Evolutionary conservation across 2,113 vertebrate species (phyloP), one percentile per base, ranked within the genome.

Genomic region (Eupsittula cactorum): DNA sequence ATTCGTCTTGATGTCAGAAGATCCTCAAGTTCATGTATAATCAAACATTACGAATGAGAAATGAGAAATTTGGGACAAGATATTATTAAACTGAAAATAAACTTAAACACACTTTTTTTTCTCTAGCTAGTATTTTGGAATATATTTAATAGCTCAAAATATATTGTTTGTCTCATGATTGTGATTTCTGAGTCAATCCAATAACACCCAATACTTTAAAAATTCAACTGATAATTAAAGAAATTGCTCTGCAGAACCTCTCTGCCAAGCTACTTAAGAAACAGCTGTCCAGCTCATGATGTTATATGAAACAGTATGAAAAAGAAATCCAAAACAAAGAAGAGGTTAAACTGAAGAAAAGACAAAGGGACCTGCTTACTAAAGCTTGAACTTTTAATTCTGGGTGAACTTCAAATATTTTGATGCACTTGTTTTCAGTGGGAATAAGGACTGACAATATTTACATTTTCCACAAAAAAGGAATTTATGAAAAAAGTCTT

Each of bases 81-180:
- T 52, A 46, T 13, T 50, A 9, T 55, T 69, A 69, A 82, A 53
- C 5, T 14, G 10, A 67, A 94, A 86, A 47, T 23, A 39, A 68
- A 27, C 2, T 35, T 49, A 13, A 64, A 71, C 44, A 1, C 0
- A 5, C 6, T 4, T 19, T 12, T 24, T 15, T 4, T 2, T 1
- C 5, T 17, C 9, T 14, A n/a, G 11, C 4, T 64, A 71, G 13
- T 46, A n/a, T 46, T 82, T 92, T 70, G 49, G 41, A 91, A 73
- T 42, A 27, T 11, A 53, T 78, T 71, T 64, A 55, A 25, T 69
- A 42, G 9, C 9, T 49, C 14, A 67, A 71, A 41, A 75, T 37
- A 25, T 7, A 31, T n/a, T 27, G 86, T 84, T 64, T 3, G 41
- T 59, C 91, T 82, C 71, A 42, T 52, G 6, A 35, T 21, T 75